Percentiles rank a stretch among this genome's conserved stretches.
These are phyloP conservation scores for Thalassoma bifasciatum DNA, from an alignment of 2,113 vertebrate species.

Conservation along the genomic window DNA sequence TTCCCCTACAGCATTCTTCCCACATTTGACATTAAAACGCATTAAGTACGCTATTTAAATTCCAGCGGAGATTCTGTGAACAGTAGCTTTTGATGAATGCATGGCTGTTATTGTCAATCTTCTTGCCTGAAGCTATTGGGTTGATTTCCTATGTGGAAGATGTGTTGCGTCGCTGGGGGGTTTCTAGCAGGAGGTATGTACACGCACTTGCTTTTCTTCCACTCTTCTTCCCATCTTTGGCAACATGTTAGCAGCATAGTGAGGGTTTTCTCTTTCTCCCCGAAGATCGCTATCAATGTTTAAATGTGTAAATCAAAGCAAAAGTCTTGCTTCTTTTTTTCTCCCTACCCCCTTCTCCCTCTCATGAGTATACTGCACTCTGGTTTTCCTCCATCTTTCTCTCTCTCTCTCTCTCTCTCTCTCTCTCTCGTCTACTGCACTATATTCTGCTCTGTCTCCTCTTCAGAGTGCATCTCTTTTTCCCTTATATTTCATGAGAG, in stretches of 20 bases:
- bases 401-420: neutral
- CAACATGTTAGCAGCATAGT: constrained; percentile 45
- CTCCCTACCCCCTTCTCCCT: neutral
- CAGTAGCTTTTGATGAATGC: constrained; percentile 28
- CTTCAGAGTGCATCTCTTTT: constrained; percentile 5
- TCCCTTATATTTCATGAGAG: neutral
- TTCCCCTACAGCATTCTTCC: neutral
- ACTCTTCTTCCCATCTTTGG: neutral
- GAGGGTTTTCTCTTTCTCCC: neutral
- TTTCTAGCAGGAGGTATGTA: constrained; percentile 30
- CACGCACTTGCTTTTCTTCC: constrained; percentile 12
- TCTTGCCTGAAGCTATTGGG: constrained; percentile 31
- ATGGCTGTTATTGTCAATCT: constrained; percentile 8
- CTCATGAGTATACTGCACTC: constrained; percentile 21
- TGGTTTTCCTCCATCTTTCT: constrained; percentile 2
- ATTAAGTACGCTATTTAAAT: constrained; percentile 12
- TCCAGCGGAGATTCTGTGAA: constrained; percentile 19
- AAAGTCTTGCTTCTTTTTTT: constrained; percentile 9
- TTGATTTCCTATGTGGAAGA: constrained; percentile 47
- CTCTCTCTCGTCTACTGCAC: constrained; percentile 21
- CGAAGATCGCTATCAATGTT: constrained; percentile 46
- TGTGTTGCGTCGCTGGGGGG: constrained; percentile 38
- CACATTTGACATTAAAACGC: constrained; percentile 8
- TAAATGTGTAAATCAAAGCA: constrained; percentile 58
- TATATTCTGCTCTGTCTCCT: constrained; percentile 1